Base-by-base conservation (phyloP, 2,797 vertebrate species). In the Chelmon rostratus region DNA sequence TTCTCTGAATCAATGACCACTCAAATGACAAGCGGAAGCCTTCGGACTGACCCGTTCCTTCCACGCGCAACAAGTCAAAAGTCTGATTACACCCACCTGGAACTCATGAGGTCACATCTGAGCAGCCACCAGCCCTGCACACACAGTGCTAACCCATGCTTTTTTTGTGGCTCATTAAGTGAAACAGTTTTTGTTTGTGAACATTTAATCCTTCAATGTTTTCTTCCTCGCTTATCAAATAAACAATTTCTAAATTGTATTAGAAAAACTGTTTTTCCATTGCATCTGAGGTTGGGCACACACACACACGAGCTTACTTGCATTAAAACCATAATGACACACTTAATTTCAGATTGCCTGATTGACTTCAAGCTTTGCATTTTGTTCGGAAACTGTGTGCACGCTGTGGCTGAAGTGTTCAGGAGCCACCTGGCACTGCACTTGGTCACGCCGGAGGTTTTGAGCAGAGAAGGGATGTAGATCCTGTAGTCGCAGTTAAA, bases 11-110 rank as follows among this genome's bases (percentile, higher is more conserved):
- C 56, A 61, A 68, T 69, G 10, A 52, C 1, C 31, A 15, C 12
- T 44, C 11, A 71, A 50, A 79, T 75, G 68, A 68, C 11, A 16
- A 64, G 23, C 42, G 46, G 78, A 87, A 69, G 16, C 16, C 38
- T 23, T 67, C 57, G 25, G 31, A 47, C 23, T 74, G 49, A 67
- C 5, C 54, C 19, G 15, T 49, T 76, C 38, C 19, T 21, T 64
- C 66, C 57, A 42, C 57, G 42, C 15, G 70, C 33, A 25, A 68
- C 76, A 31, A 13, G 21, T 15, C 18, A 21, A 18, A 56, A 25
- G 40, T 59, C 52, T 61, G 8, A 57, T 57, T 59, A 23, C 73
- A 54, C 46, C 73, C 49, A 56, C 35, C 5, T 62, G 13, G 5
- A 7, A 11, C n/a, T 52, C n/a, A 57, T 42, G 13, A 33, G 11